phyloP scores from a whole-genome alignment of 2,888 invertebrate species.

The Siphlonurus alternatus region DNA sequence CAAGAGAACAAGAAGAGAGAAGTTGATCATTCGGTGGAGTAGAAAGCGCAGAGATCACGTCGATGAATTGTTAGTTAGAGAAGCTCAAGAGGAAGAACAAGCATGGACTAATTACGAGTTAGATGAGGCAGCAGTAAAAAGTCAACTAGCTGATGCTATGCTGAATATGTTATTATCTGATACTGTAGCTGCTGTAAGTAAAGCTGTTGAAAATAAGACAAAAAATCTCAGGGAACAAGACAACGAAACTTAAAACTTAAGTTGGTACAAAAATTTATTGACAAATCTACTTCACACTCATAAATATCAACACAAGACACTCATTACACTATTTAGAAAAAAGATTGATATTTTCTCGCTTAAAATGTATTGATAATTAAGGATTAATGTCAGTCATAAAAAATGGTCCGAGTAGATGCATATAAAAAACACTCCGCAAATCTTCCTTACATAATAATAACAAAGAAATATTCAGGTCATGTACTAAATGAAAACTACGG shows the following conservation, averaged over 20 bases:
- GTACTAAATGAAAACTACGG: too few species aligned
- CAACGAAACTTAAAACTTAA: not conserved
- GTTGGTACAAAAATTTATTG: too few species aligned
- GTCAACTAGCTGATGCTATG: conserved; percentile 34
- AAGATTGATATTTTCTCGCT: too few species aligned
- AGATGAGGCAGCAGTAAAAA: conserved; percentile 51
- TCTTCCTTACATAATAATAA: too few species aligned
- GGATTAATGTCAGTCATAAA: too few species aligned
- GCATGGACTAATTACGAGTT: conserved; percentile 57
- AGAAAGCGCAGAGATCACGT: conserved; percentile 49
- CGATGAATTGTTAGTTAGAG: conserved; percentile 50
- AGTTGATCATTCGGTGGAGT: conserved; percentile 40
- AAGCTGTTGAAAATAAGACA: not conserved
- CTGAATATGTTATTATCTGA: conserved; percentile 35
- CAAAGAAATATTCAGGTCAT: too few species aligned
- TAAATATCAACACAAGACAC: too few species aligned
- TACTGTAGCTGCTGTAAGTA: conserved; percentile 20
- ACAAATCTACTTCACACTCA: too few species aligned
- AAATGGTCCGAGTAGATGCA: too few species aligned
- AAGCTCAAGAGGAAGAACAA: conserved; percentile 50
- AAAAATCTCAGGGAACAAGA: not conserved
- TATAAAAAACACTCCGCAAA: too few species aligned
- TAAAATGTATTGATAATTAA: too few species aligned
- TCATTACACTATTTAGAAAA: too few species aligned
- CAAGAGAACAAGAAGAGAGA: conserved; percentile 33